Percentiles rank a stretch among this genome's conserved stretches.
Evolutionary conservation across 2,888 invertebrate genomes (phyloP).

Genomic region (Plutella xylostella): DNA sequence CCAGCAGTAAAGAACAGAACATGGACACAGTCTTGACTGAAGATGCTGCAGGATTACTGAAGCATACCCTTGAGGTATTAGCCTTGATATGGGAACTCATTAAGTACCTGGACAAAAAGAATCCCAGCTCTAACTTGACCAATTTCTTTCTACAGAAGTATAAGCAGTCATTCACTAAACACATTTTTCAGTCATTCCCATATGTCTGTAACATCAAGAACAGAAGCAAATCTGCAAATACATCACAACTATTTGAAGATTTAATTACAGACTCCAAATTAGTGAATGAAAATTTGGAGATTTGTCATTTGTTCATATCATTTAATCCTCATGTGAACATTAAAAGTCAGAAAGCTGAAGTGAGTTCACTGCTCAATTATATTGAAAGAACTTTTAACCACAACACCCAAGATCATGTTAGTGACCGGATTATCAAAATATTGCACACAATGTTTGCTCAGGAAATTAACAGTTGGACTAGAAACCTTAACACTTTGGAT

Average conservation of each 20-base stretch:
- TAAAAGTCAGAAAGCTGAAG: slow-evolving; percentile 41
- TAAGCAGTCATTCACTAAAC: slow-evolving; percentile 60
- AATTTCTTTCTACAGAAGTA: slow-evolving; percentile 65
- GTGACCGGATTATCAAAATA: slow-evolving; percentile 36
- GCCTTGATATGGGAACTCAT: slow-evolving; percentile 67
- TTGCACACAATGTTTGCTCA: slow-evolving; percentile 42
- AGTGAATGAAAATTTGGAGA: slow-evolving; percentile 42
- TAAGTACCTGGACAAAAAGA: slow-evolving; percentile 36
- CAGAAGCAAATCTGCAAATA: slow-evolving; percentile 25
- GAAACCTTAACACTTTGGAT: slow-evolving; percentile 36
- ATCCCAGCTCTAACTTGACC: slow-evolving; percentile 47
- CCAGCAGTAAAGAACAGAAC: slow-evolving; percentile 37
- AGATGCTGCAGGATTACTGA: slow-evolving; percentile 74
- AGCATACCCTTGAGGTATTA: slow-evolving; percentile 73
- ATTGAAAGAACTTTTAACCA: slow-evolving; percentile 57
- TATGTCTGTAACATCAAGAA: slow-evolving; percentile 60
- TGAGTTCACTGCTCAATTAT: slow-evolving; percentile 52
- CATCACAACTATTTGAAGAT: slow-evolving; percentile 29
- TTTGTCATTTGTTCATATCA: slow-evolving; percentile 56
- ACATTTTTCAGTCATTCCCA: slow-evolving; percentile 71
- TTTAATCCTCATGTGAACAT: slow-evolving; percentile 51
- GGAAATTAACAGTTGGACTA: slow-evolving; percentile 47
- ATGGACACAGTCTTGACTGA: slow-evolving; percentile 64
- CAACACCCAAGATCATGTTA: slow-evolving; percentile 30
- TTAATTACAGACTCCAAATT: slow-evolving; percentile 47